These are phyloP conservation scores for Heliconius ismenius DNA, from an alignment of 2,888 invertebrate species.

Conservation along the genomic window DNA sequence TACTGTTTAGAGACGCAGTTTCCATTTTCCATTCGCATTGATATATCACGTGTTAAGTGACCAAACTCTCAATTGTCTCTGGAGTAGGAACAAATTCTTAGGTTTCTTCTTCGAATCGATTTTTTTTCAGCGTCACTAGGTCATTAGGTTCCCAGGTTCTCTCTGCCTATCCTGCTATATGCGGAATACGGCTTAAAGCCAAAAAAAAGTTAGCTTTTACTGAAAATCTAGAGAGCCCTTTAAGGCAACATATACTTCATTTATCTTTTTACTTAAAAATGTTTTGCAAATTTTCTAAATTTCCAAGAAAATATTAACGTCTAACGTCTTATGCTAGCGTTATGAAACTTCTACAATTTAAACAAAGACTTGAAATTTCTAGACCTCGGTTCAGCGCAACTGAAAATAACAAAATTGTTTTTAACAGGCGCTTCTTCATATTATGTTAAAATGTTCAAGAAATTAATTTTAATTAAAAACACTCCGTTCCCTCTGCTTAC, in stretches of 20 bases:
- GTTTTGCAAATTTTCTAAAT: not conserved
- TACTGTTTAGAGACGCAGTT: no score
- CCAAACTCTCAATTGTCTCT: no score
- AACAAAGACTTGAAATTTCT: constrained; percentile 7
- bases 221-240: not conserved
- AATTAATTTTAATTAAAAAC: not conserved
- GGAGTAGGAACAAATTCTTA: no score
- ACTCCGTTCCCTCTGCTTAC: no score
- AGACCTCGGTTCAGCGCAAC: not conserved
- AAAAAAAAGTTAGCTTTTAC: not conserved
- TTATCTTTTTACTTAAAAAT: not conserved
- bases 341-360: constrained; percentile 3
- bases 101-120: no score
- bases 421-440: not conserved
- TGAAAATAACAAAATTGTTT: not conserved
- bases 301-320: not conserved
- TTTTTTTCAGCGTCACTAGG: no score
- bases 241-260: no score
- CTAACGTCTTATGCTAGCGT: not conserved
- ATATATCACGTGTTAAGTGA: no score
- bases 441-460: not conserved
- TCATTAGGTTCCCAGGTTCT: no score
- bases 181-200: no score
- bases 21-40: no score
- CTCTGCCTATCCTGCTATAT: no score